phyloP scores from a whole-genome alignment of 92 coral and sea anemone species.

The Parazoanthus atlanticus region DNA sequence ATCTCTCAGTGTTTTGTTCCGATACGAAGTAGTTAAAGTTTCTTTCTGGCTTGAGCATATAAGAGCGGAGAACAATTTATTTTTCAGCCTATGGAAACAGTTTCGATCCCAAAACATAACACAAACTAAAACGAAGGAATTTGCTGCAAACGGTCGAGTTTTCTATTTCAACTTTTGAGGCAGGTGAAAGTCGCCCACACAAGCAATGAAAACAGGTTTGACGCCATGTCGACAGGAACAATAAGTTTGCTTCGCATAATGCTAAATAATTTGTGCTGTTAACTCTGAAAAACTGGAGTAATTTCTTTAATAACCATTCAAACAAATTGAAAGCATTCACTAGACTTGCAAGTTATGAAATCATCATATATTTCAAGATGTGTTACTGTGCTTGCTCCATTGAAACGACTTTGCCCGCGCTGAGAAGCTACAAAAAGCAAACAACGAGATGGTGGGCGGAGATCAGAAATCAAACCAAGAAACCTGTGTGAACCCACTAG shows the following conservation, averaged over 20 bases:
- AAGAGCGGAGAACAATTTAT: background rate
- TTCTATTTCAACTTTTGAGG: background rate
- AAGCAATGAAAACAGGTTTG: background rate
- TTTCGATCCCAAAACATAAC: background rate
- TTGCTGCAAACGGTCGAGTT: background rate
- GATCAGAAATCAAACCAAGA: background rate
- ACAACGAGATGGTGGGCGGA: background rate
- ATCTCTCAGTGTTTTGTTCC: background rate
- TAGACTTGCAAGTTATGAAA: background rate
- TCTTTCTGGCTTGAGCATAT: background rate
- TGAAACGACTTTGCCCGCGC: background rate
- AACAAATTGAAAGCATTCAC: background rate
- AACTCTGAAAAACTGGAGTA: background rate
- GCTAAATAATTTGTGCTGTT: background rate
- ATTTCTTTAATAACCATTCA: background rate
- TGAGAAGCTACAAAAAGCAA: background rate
- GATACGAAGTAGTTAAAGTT: background rate
- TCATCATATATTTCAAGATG: background rate
- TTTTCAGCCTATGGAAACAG: background rate
- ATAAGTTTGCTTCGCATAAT: background rate
- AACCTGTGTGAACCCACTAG: background rate
- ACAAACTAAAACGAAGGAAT: background rate
- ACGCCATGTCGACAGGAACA: slow-evolving; percentile 13
- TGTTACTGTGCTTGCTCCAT: background rate
- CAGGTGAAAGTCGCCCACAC: slow-evolving; percentile 36